Base-by-base conservation (phyloP, 2,113 vertebrate species). In the Epinephelus cyanopodus region DNA sequence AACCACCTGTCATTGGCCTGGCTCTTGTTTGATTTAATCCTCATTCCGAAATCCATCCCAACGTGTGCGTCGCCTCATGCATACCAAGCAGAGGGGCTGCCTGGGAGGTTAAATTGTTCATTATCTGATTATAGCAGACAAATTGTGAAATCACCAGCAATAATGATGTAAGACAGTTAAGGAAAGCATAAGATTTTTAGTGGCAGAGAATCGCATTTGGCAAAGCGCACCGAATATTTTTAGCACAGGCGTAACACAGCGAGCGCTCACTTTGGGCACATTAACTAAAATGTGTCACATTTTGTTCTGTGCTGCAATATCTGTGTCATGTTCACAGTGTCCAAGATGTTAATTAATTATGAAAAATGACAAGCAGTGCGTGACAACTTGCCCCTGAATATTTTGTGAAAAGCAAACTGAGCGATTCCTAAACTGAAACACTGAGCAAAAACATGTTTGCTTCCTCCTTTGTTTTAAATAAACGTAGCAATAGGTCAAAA, bases 1-100 rank as follows among this genome's bases (percentile, higher is more conserved):
- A 64, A 50, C 84, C 90, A 89, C 87, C 81, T 87, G 85, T 70
- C 84, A 84, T 74, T 88, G 90, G 83, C 79, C 19, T 3, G 75
- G 61, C 50, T 82, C 53, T 76, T 88, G 72, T 92, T 92, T 86
- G 79, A 87, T 77, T 79, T 90, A 61, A 77, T 84, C 62, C 56
- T 62, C 45, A 37, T 77, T 85, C 71, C 85, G 79, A 77, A 86
- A 77, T 67, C 77, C 56, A 29, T 76, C 80, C 56, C 8, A 57
- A 74, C 70, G 73, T 72, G 63, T 70, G 52, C 53, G 73, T 53
- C 52, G 52, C 73, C 54, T 77, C 66, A 70, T 81, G 84, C 81
- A 86, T 90, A 89, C 50, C 33, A 89, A 89, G 57, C 68, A 76
- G 48, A 9, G 0, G 19, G 42, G 42, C 62, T 74, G 65, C 48